Evolutionary conservation across 2,888 invertebrate species (phyloP).

Genomic region (Galerucella nymphaeae): DNA sequence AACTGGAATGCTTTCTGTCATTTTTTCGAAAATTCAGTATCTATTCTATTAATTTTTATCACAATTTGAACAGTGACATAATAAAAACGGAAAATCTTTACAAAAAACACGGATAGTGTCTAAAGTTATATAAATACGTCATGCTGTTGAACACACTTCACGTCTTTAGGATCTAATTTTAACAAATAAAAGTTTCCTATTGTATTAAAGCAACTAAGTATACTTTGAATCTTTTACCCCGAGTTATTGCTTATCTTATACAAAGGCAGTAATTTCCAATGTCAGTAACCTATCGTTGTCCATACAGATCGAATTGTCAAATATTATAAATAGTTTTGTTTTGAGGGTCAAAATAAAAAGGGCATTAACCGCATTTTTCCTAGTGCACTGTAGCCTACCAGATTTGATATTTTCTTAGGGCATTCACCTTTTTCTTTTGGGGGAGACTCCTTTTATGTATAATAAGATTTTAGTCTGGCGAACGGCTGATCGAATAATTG

Average conservation of each 20-base stretch:
- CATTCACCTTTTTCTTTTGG: conserved; percentile 22
- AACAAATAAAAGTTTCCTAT: not conserved
- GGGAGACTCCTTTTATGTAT: conserved; percentile 22
- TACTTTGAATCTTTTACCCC: no score
- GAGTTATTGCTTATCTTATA: not conserved
- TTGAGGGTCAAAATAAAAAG: conserved; percentile 20
- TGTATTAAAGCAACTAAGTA: not conserved
- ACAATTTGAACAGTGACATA: no score
- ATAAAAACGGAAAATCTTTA: no score
- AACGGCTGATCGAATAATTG: not conserved
- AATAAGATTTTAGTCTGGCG: not conserved
- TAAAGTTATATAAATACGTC: not conserved
- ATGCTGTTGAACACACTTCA: not conserved
- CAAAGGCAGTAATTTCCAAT: conserved; percentile 1
- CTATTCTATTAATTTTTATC: no score
- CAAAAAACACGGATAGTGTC: not conserved
- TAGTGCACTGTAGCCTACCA: conserved; percentile 17
- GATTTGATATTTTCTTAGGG: conserved; percentile 19
- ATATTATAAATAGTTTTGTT: conserved; percentile 25
- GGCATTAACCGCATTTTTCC: conserved; percentile 26
- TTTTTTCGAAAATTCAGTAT: no score
- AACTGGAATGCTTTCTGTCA: no score
- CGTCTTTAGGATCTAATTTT: not conserved
- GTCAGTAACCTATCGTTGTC: conserved; percentile 21
- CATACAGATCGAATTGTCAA: conserved; percentile 25